Conservation (phyloP, 2,797 vertebrate genomes). For the Mormyrops boulengeri region DNA sequence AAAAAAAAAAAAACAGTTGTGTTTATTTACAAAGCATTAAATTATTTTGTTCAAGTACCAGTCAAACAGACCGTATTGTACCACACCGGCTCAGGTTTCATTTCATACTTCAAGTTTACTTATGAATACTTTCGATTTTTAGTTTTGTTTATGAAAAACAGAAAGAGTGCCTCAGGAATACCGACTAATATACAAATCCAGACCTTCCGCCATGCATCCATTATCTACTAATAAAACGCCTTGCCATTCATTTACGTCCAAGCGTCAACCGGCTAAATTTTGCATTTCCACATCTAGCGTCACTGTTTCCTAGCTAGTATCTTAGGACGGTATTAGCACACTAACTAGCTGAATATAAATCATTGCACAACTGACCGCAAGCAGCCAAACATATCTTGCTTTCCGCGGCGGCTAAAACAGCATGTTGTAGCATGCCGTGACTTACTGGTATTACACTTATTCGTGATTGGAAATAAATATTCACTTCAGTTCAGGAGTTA, state of each 20-base stretch:
- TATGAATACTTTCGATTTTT: background rate
- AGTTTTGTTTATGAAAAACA: background rate
- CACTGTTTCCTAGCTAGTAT: background rate
- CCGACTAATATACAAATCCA: background rate
- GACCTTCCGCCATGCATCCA: background rate
- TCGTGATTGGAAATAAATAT: background rate
- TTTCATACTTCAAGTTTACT: background rate
- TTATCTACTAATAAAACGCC: background rate
- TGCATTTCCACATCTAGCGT: conserved; percentile 27
- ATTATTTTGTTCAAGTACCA: background rate
- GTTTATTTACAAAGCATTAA: background rate
- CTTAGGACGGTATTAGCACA: background rate
- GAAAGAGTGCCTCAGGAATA: background rate
- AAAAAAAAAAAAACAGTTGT: background rate
- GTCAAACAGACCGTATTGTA: background rate
- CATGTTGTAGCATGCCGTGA: background rate
- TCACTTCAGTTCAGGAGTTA: background rate
- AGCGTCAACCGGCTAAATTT: background rate
- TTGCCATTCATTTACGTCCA: background rate
- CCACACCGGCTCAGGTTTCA: background rate
- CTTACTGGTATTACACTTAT: background rate
- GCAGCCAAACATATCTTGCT: background rate
- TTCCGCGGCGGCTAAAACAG: background rate
- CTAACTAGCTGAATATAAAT: background rate
- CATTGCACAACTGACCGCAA: background rate